Base-by-base conservation (phyloP, 2,797 vertebrate species). In the Rallus crepitans region DNA sequence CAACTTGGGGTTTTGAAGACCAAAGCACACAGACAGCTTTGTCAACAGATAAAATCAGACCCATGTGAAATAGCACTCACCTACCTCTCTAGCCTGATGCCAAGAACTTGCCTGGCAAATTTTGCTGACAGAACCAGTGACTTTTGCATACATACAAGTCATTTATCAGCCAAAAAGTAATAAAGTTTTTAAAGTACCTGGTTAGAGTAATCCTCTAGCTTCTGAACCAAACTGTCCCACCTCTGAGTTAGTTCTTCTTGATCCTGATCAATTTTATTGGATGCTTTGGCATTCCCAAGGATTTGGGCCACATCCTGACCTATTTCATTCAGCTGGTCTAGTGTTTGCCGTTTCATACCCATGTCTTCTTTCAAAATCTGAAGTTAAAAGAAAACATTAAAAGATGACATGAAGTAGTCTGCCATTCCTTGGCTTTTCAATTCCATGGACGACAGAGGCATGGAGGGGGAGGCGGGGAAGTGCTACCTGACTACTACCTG, bases 191-290 rank as follows among this genome's bases (percentile, higher is more conserved):
- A 50, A 90, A 64, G 48, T 97, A 99, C 99, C 99, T 99, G 99
- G 81, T 99, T 99, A 72, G 99, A 99, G 96, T 97, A 99, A 97
- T 99, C 99, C 95, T 99, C 99, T 63, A 99, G 98, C 93, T 98
- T 99, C 98, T 99, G 99, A 78, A 99, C 99, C 97, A 99, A 98
- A 95, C 98, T 98, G 97, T 99, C 99, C 99, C 99, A 99, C 88
- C 98, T 97, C 97, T 99, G 99, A n/a, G 99, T 98, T 83, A 99
- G 96, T 39, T 99, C 98, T 89, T 99, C 99, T 5, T 98, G 98
- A 95, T 99, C 98, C 3, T 89, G 94, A 82, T 98, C 98, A 8
- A 99, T 99, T 96, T 97, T 98, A 56, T 93, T 97, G 57, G 98
- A 98, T 1, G 98, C 98, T 50, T 97, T 98, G 16, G 97, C 87